Conservation (phyloP, 2,113 vertebrate species). For the Stegastes partitus region DNA sequence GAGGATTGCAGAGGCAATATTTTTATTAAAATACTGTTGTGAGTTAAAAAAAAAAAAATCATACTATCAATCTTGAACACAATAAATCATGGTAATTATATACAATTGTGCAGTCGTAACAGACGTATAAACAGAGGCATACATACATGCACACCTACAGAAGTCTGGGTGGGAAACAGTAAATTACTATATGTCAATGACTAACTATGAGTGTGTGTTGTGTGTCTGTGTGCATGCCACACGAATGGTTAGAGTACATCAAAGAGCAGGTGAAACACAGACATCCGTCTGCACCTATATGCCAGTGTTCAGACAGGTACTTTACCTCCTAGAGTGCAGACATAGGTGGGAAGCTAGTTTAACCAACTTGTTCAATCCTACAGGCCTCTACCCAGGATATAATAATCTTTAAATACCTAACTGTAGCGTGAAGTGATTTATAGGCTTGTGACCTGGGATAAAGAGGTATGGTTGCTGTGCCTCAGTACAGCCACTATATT, state of each 20-base stretch:
- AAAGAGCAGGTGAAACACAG: constrained; percentile 58
- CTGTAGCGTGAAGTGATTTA: constrained; percentile 61
- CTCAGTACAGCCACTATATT: background rate
- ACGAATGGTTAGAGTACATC: constrained; percentile 45
- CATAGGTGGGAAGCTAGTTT: constrained; percentile 26
- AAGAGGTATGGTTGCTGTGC: constrained; percentile 4
- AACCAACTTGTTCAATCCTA: constrained; percentile 20
- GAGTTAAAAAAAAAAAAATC: background rate
- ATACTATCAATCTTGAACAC: background rate
- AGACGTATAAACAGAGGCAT: constrained; percentile 7
- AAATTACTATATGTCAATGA: constrained; percentile 40
- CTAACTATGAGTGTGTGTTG: constrained; percentile 7
- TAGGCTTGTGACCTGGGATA: constrained; percentile 25
- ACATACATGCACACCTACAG: constrained; percentile 20
- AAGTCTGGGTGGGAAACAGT: constrained; percentile 23
- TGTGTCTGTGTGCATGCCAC: constrained; percentile 28
- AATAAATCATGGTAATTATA: constrained; percentile 13
- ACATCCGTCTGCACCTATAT: constrained; percentile 42
- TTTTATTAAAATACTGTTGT: background rate
- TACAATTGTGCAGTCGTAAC: background rate
- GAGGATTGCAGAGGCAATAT: background rate
- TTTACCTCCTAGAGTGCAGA: constrained; percentile 69
- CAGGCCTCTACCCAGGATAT: constrained; percentile 51
- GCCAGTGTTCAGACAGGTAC: constrained; percentile 39
- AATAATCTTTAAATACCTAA: constrained; percentile 61